Base-by-base conservation (phyloP, 2,888 invertebrate species). In the Caenorhabditis doughertyi region DNA sequence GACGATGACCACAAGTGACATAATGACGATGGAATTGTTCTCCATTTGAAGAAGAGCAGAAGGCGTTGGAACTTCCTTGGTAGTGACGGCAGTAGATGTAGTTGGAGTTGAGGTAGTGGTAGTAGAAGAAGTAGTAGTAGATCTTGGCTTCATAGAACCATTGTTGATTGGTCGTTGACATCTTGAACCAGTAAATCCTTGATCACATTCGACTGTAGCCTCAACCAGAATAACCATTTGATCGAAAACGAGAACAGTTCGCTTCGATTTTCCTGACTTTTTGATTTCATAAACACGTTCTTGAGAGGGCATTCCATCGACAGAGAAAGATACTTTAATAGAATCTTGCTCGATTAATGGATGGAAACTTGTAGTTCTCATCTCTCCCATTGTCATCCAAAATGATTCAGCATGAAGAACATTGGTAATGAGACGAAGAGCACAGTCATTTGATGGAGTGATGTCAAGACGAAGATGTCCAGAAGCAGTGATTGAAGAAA, bases 401-500 rank as follows among this genome's bases (percentile, higher is more conserved):
- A 47, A 58, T 9, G 32, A 18, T 32, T 64, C 64, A 13, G 64
- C 32, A 42, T 53, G 55, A 25, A 68, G 42, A n/a, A 29, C n/a
- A 25, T 44, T 23, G 58, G 71, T 60, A 18, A 47, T 5, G 7
- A 71, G n/a, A 23, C 23, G 56, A 23, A 71, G 42, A 18, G 44
- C 71, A 49, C 32, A 39, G 18, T 60, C 60, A 35, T 49, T 23
- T 2, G 71, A 71, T 18, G 58, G 9, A 27, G 71, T 71, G 23
- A 71, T 21, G 13, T 49, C 60, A 8, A 71, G 60, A n/a, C 60
- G 71, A 13, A 71, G 60, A 39, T 60, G 51, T 35, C 60, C 60
- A 23, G 71, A 39, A 2, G 60, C 25, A 18, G 55, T 56, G 5
- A 55, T 25, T 13, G 68, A 35, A 4, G 49, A 27, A 23, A 49